Evolutionary conservation across 2,797 vertebrate genomes (phyloP), one percentile per base, ranked within the genome.

Genomic region (Arnoldichthys spilopterus): DNA sequence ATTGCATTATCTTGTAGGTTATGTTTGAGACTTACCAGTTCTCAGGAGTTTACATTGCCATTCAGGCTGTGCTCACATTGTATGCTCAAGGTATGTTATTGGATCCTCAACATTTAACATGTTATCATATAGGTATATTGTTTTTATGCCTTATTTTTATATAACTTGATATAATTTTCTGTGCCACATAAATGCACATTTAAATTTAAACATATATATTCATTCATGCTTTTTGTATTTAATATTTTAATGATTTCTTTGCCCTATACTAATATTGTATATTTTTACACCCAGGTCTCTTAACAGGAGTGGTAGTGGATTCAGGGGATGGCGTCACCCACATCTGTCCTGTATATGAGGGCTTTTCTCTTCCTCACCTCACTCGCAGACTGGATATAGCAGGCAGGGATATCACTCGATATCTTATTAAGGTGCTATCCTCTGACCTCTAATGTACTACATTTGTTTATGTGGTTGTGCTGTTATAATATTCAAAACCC

Each of bases 11-110:
- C 37, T 82, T 90, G 15, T 84, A 96, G 95, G 95, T 96, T 72
- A 96, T 96, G 95, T 96, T 96, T 92, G 95, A 96, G 92, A 96
- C 95, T 0, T 96, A 96, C 87, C 95, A 96, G 85, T 96, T 96
- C 89, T 92, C 94, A 83, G 95, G 95, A 2, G 94, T 96, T 20
- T 96, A 96, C 74, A 95, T 96, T 83, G 95, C 95, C 68, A 96
- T 96, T 88, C 95, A 96, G 89, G 95, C 95, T 78, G 95, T 96
- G 86, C 92, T 96, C 72, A 96, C 95, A 82, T 91, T 96, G 32
- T 96, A 96, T 84, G 95, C 95, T 86, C 95, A 96, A 95, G 95
- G 95, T 96, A 91, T 64, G 91, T 90, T 73, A 68, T 15, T 67
- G 37, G 7, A 45, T 22, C 13, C 2, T 61, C 2, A 30, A 2